Conservation (phyloP, 2,797 vertebrate species). For the Vultur gryphus region DNA sequence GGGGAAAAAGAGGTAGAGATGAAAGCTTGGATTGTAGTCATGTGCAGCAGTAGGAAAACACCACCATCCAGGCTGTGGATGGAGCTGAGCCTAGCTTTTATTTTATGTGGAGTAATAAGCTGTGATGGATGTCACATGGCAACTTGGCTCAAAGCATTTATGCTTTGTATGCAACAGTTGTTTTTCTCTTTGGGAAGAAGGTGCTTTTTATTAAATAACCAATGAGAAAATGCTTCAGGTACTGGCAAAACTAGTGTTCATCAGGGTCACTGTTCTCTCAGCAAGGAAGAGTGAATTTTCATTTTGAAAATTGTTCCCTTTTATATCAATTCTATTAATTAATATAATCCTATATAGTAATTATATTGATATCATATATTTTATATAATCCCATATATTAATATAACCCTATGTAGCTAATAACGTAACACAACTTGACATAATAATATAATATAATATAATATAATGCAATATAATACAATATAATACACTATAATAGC, state of each 20-base stretch:
- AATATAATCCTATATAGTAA: neutral
- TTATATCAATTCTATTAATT: neutral
- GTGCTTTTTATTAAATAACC: neutral
- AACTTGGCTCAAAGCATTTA: neutral
- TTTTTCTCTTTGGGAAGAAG: neutral
- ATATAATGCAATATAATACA: neutral
- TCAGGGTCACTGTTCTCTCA: neutral
- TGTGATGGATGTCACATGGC: conserved; percentile 1
- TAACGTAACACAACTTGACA: neutral
- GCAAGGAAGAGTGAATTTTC: neutral
- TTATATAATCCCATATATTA: neutral
- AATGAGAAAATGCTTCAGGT: neutral
- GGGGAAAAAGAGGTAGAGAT: neutral
- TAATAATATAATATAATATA: neutral
- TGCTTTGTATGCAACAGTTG: neutral
- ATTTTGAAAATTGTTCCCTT: neutral
- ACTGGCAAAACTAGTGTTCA: neutral
- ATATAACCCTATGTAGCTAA: neutral
- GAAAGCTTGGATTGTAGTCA: conserved; percentile 41
- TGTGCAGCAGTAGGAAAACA: neutral
- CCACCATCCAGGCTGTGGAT: neutral
- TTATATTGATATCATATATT: neutral
- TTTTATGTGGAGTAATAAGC: conserved; percentile 7
- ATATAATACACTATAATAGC: too few relatives aligned
- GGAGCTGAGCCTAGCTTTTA: neutral